Evolutionary conservation across 2,888 invertebrate genomes (phyloP).

Genomic region (Phytoseiulus persimilis): DNA sequence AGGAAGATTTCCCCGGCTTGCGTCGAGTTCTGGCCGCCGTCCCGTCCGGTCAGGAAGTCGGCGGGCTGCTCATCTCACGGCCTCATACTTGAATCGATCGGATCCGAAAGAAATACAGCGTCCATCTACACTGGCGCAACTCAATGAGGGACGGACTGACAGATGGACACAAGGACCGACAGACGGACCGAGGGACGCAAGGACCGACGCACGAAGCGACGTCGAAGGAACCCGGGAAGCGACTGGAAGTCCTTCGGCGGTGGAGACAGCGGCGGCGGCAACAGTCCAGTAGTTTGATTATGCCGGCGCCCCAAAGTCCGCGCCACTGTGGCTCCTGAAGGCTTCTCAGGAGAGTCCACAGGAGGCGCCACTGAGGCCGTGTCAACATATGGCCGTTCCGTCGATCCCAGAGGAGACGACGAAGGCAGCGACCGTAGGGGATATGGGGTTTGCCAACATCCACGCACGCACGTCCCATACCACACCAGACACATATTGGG

Average conservation of each 20-base stretch:
- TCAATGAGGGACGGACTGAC: no score
- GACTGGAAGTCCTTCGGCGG: neutral
- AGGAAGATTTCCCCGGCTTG: no score
- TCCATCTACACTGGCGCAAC: no score
- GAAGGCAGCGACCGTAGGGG: neutral
- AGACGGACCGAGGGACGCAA: neutral
- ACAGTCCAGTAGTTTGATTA: conserved; percentile 23
- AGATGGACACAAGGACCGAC: no score
- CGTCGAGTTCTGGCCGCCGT: no score
- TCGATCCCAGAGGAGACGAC: neutral
- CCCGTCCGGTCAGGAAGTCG: no score
- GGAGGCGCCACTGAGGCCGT: conserved; percentile 5
- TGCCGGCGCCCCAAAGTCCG: conserved; percentile 31
- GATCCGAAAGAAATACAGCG: no score
- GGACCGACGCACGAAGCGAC: neutral
- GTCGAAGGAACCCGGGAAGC: neutral
- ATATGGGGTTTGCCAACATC: neutral
- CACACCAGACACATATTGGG: neutral
- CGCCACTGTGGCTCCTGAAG: neutral
- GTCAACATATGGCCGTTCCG: neutral
- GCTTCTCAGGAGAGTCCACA: neutral
- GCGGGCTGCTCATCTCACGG: no score
- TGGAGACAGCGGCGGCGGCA: neutral
- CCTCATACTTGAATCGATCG: no score
- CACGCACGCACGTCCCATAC: neutral